Conservation (phyloP, 2,888 invertebrate species). For the Anarsia innoxiella region DNA sequence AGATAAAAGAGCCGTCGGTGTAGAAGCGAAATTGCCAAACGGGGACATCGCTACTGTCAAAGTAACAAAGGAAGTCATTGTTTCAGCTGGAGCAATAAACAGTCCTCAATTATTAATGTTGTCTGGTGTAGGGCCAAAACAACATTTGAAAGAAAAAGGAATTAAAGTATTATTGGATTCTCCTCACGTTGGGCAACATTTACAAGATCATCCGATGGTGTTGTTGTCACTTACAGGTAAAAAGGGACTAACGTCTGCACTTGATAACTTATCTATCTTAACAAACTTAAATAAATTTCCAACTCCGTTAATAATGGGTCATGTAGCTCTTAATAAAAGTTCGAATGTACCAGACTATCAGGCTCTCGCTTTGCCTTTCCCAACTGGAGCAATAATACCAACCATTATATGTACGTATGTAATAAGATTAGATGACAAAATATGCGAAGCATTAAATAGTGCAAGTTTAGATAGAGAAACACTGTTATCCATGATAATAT, state of each 20-base stretch:
- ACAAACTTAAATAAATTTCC: slow-evolving; percentile 33
- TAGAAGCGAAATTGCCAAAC: slow-evolving; percentile 65
- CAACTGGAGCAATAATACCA: slow-evolving; percentile 22
- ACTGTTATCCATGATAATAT: slow-evolving; percentile 19
- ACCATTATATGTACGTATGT: slow-evolving; percentile 25
- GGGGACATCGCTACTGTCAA: slow-evolving; percentile 53
- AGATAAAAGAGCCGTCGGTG: slow-evolving; percentile 73
- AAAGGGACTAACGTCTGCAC: slow-evolving; percentile 19
- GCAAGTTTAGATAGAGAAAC: slow-evolving; percentile 20
- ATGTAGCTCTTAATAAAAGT: slow-evolving; percentile 30
- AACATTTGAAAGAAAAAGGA: slow-evolving; percentile 73
- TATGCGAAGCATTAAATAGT: slow-evolving; percentile 24
- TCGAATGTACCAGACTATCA: slow-evolving; percentile 38
- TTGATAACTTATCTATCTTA: slow-evolving; percentile 12
- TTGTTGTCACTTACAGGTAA: slow-evolving; percentile 29
- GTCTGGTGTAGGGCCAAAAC: slow-evolving; percentile 82
- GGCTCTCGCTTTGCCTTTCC: slow-evolving; percentile 22
- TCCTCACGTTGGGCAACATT: slow-evolving; percentile 80
- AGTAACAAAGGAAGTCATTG: slow-evolving; percentile 81
- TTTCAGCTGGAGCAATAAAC: slow-evolving; percentile 86
- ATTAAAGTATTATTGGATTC: slow-evolving; percentile 76
- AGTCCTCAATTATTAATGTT: slow-evolving; percentile 89
- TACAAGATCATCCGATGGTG: slow-evolving; percentile 81
- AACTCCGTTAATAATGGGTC: slow-evolving; percentile 30
- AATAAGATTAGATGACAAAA: slow-evolving; percentile 23